Evolutionary conservation across 1,140 invertebrate species (phyloP), one percentile per base, ranked within the genome.

Genomic region (Drosophila arizonae): DNA sequence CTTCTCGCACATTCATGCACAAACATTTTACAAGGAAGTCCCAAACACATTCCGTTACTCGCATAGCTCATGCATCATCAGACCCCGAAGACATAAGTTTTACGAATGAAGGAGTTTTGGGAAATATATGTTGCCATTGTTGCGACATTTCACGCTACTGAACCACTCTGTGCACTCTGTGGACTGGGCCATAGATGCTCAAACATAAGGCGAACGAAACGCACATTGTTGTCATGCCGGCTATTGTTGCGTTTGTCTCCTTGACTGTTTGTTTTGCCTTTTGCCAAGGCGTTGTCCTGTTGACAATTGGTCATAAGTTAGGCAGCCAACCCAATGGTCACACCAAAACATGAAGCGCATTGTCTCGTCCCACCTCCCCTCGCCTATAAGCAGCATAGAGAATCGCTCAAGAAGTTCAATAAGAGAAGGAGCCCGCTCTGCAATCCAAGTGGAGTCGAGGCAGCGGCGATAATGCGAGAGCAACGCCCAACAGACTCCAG

Each of bases 251-350:
- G 55, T 67, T 76, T 60, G 66, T 64, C 76, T 76, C 72, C 72
- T 72, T 86, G 84, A 87, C 73, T 87, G 82, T 86, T 86, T 86
- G 84, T 88, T 87, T 86, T 82, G 82, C 75, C 82, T 56, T 24
- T 46, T 63, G 39, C 28, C 58, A 39, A 51, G 72, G 60, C 72
- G 58, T 69, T 70, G 72, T 70, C 72, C 67, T 76, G 66, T 86
- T 79, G 74, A 76, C 65, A 77, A 77, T 77, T 62, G 78, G 72
- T 79, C 82, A 87, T 86, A 86, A 86, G 71, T 86, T 78, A 87
- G 72, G 75, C 50, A 58, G 46, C 52, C 50, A 51, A 66, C 70
- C 36, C 36, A 13, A 39, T 75, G 79, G 68, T 79, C 73, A 72
- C 26, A 60, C 64, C 64, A 66, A 76, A 69, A 72, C 82, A 87